Base-by-base conservation (phyloP, 2,797 vertebrate genomes). In the Girardinus metallicus region DNA sequence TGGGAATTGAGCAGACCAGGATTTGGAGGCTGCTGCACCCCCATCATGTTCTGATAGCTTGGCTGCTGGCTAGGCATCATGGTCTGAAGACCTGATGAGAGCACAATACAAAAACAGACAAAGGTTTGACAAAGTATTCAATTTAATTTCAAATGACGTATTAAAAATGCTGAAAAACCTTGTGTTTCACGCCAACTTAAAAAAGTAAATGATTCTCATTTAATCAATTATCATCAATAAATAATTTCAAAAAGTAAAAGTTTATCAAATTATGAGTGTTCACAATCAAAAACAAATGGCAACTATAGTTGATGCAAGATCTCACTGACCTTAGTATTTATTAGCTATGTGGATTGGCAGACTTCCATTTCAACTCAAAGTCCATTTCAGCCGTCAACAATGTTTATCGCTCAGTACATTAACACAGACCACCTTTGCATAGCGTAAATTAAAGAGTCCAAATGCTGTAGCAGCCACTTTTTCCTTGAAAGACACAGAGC, bases 31-130 rank as follows among this genome's bases (percentile, higher is more conserved):
- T 97, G 98, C 94, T 99, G 98, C 83, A 98, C 98, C 83, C 97
- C 96, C 91, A 99, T 97, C 86, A 99, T 97, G 85, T 97, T 95
- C 95, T 99, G 98, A 95, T 97, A 99, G 83, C 96, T 94, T 0
- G 97, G 96, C 94, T 98, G 97, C 96, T 99, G 98, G 95, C 93
- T 98, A 94, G 98, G 96, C 94, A 99, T 97, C 95, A 99, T 96
- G 83, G 97, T 96, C 96, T 98, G 98, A 87, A 99, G 96, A 95
- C 97, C 97, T 84, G 18, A 47, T 47, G 26, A 75, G 26, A 62
- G 72, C 16, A 55, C 13, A 36, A 29, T 9, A 34, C 36, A 5
- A 41, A 21, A 55, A 73, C 21, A 31, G 60, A 68, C n/a, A 23
- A 73, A 43, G 18, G 51, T 41, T 41, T 74, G 26, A 43, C 23